Conservation (phyloP, 2,797 vertebrate species). For the Luscinia megarhynchos region DNA sequence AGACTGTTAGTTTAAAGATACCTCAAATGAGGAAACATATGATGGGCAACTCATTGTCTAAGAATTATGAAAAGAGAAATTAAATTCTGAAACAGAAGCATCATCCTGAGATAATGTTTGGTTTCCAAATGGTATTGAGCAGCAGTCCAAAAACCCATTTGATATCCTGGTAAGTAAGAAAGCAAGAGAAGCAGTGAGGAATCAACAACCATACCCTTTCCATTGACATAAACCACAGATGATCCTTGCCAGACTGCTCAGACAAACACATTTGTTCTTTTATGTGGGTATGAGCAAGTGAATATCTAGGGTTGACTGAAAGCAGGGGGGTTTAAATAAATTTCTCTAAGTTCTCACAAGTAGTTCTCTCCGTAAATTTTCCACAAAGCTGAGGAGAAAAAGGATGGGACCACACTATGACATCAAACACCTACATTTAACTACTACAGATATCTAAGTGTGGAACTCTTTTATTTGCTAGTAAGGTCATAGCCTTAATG, state of each 20-base stretch:
- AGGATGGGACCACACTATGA: neutral
- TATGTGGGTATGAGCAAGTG: neutral
- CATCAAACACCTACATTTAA: neutral
- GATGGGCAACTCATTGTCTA: neutral
- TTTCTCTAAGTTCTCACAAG: neutral
- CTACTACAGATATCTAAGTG: neutral
- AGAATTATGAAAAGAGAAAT: neutral
- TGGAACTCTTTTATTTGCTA: neutral
- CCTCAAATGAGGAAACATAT: neutral
- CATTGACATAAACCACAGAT: neutral
- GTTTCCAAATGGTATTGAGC: neutral
- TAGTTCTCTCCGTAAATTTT: neutral
- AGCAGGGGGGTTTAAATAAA: neutral
- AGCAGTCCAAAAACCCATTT: neutral
- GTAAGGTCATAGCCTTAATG: neutral
- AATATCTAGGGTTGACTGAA: neutral
- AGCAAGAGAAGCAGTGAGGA: neutral
- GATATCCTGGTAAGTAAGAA: neutral
- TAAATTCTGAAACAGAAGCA: neutral
- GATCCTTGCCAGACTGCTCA: neutral
- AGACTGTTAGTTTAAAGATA: neutral
- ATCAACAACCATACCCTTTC: neutral
- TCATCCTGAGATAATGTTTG: neutral
- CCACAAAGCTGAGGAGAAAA: neutral
- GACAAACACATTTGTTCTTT: neutral